Evolutionary conservation across 1,140 invertebrate species (phyloP).

Genomic region (Drosophila ironensis): DNA sequence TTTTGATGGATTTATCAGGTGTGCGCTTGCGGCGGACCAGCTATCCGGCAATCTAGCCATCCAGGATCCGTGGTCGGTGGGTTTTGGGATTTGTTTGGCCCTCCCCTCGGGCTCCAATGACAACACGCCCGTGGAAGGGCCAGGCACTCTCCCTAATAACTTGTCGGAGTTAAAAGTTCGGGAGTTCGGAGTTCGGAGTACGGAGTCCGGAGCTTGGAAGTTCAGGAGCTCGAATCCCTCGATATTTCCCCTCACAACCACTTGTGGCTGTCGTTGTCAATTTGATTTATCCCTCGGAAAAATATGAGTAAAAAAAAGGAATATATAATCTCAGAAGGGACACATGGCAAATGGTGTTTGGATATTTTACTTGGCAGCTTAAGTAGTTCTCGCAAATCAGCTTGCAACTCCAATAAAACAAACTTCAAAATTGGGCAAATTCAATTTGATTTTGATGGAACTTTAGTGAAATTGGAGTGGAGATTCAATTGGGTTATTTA

Average conservation of each 20-base stretch:
- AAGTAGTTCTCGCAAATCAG: constrained; percentile 49
- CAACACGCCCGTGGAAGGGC: background rate
- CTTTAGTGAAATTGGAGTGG: constrained; percentile 25
- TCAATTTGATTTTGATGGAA: constrained; percentile 29
- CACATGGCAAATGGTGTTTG: constrained; percentile 18
- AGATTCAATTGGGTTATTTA: background rate
- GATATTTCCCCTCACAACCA: constrained; percentile 17
- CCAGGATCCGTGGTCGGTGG: background rate
- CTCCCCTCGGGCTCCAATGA: background rate
- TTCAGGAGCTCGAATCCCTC: constrained; percentile 28
- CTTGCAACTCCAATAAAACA: background rate
- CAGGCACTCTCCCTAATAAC: constrained; percentile 53
- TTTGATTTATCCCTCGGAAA: constrained; percentile 45
- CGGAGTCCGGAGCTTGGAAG: no score
- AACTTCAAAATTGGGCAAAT: background rate
- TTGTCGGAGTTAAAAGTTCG: constrained; percentile 1
- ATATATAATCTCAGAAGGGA: background rate
- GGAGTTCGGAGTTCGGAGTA: no score
- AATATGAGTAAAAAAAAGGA: constrained; percentile 5
- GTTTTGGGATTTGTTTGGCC: background rate
- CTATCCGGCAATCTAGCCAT: background rate
- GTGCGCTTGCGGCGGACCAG: background rate
- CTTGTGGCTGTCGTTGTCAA: constrained; percentile 73
- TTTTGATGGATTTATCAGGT: constrained; percentile 55
- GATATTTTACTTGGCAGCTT: constrained; percentile 55